Evolutionary conservation across 2,888 invertebrate species (phyloP).

Genomic region (Papilio elwesi): DNA sequence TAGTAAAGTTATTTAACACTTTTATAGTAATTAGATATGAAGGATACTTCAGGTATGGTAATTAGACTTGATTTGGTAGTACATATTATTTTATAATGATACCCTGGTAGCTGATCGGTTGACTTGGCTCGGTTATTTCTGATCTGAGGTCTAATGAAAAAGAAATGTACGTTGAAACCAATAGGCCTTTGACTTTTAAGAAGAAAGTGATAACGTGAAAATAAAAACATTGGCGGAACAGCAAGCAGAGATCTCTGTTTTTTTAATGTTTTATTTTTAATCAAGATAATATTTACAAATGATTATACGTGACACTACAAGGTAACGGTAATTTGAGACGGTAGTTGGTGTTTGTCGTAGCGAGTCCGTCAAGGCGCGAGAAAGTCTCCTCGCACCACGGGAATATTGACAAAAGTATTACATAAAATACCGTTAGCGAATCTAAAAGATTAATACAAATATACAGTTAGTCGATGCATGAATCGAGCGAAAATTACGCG

Average conservation of each 20-base stretch:
- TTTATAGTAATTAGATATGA: neutral
- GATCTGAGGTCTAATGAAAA: too few relatives aligned
- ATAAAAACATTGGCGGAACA: too few relatives aligned
- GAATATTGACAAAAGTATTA: constrained; percentile 33
- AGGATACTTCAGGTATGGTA: neutral
- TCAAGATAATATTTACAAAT: constrained; percentile 4
- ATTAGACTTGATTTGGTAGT: neutral
- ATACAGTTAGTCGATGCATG: constrained; percentile 26
- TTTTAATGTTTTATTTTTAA: neutral
- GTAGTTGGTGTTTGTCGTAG: constrained; percentile 19
- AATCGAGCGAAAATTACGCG: constrained; percentile 13
- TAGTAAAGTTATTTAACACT: neutral
- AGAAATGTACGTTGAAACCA: too few relatives aligned
- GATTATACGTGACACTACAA: neutral
- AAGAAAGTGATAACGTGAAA: too few relatives aligned
- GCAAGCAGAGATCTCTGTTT: too few relatives aligned
- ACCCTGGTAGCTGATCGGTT: neutral
- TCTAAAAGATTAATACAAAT: constrained; percentile 32
- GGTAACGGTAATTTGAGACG: constrained; percentile 30
- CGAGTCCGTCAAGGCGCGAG: constrained; percentile 31
- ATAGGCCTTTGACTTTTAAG: too few relatives aligned
- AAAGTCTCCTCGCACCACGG: constrained; percentile 20
- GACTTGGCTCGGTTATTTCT: too few relatives aligned
- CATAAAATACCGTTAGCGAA: constrained; percentile 33
- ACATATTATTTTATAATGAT: neutral